Percentiles rank a stretch among this genome's conserved stretches.
Evolutionary conservation across 2,888 invertebrate species (phyloP).

Genomic region (Sinopyrophorus schimmeli): DNA sequence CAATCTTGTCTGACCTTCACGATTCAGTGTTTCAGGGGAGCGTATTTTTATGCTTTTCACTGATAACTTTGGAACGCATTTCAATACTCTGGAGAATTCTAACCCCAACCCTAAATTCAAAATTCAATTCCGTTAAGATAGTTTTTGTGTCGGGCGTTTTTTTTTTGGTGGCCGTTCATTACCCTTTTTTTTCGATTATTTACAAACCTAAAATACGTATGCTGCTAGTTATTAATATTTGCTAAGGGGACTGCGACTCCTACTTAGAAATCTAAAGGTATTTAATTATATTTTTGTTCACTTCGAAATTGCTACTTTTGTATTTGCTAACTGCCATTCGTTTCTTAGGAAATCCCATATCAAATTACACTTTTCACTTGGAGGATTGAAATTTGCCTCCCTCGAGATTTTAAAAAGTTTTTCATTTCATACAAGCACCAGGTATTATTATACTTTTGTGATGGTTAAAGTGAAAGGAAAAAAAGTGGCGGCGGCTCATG

Average conservation of each 20-base stretch:
- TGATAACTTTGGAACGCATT: conserved; percentile 46
- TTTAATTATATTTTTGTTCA: conserved; percentile 11
- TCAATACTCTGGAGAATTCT: conserved; percentile 40
- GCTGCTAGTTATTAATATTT: conserved; percentile 12
- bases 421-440: conserved; percentile 15
- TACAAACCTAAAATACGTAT: background rate
- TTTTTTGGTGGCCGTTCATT: conserved; percentile 27
- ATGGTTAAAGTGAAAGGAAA: conserved; percentile 8
- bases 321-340: conserved; percentile 12
- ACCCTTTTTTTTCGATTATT: conserved; percentile 18
- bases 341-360: conserved; percentile 18
- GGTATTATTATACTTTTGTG: conserved; percentile 13
- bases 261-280: conserved; percentile 6
- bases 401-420: conserved; percentile 10
- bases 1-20: conserved; percentile 43
- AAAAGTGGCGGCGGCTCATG: conserved; percentile 1
- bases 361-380: conserved; percentile 20
- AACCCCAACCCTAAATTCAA: conserved; percentile 37
- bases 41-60: conserved; percentile 49
- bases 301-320: conserved; percentile 9
- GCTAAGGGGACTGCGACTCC: background rate
- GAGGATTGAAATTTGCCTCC: conserved; percentile 19
- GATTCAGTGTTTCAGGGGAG: conserved; percentile 37
- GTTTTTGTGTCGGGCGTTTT: conserved; percentile 49
- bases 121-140: conserved; percentile 50